Conservation (phyloP, 2,113 vertebrate species). For the Nestor notabilis region DNA sequence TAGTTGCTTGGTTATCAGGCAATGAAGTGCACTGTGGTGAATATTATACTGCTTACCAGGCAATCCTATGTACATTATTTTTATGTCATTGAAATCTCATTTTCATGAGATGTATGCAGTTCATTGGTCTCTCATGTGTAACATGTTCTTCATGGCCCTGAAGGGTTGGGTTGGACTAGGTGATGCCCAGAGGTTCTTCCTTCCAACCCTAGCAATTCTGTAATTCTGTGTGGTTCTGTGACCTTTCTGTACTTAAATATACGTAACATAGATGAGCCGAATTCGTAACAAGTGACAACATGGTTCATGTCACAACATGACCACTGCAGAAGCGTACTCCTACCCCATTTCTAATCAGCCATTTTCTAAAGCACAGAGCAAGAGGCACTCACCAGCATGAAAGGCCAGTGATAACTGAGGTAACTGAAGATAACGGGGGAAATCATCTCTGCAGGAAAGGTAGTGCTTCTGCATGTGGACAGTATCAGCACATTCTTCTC, state of each 20-base stretch:
- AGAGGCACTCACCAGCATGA: neutral
- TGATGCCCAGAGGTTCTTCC: neutral
- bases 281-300: neutral
- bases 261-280: neutral
- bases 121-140: neutral
- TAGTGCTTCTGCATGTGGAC: neutral
- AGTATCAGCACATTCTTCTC: neutral
- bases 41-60: neutral
- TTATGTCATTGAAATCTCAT: neutral
- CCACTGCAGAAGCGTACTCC: neutral
- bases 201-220: neutral
- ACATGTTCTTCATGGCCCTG: neutral
- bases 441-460: neutral
- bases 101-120: neutral
- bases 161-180: neutral
- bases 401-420: neutral
- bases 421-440: neutral
- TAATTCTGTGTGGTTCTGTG: neutral
- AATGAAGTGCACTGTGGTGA: neutral
- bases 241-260: neutral
- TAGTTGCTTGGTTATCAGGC: neutral
- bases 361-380: neutral
- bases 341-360: neutral
- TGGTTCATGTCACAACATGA: fast-evolving
- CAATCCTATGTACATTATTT: neutral